phyloP scores from a whole-genome alignment of 2,888 invertebrate species.

The Ectemnius cavifrons region DNA sequence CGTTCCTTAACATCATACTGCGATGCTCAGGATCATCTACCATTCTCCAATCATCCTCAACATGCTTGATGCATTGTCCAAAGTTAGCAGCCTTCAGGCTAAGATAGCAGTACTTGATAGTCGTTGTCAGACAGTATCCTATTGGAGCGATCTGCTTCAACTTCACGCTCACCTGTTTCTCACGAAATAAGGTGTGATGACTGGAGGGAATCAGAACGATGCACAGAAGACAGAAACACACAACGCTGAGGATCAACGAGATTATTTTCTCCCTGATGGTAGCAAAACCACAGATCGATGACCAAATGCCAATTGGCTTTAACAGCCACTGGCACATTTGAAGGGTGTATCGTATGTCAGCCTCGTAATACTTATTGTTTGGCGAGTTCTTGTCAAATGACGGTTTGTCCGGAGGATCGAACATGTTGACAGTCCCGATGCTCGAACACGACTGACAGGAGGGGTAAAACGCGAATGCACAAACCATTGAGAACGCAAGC shows the following conservation, averaged over 20 bases:
- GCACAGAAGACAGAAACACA: slow-evolving; percentile 18
- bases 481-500: slow-evolving; percentile 21
- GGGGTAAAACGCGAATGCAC: not conserved
- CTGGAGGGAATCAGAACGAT: slow-evolving; percentile 43
- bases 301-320: slow-evolving; percentile 64
- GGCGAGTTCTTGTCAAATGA: not conserved
- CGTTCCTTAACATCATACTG: slow-evolving; percentile 40
- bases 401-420: no score
- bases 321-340: slow-evolving; percentile 63
- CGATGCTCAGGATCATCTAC: slow-evolving; percentile 18
- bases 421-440: slow-evolving; percentile 22
- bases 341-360: slow-evolving; percentile 44
- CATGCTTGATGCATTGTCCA: slow-evolving; percentile 47
- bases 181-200: slow-evolving; percentile 18
- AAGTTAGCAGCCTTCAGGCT: slow-evolving; percentile 1
- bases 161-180: slow-evolving; percentile 25
- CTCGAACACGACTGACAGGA: not conserved
- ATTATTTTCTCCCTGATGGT: slow-evolving; percentile 13
- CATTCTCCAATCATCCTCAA: slow-evolving; percentile 58
- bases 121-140: slow-evolving; percentile 46
- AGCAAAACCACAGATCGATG: slow-evolving; percentile 24
- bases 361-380: slow-evolving; percentile 9
- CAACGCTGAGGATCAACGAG: not conserved
- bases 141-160: slow-evolving; percentile 56
- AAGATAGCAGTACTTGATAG: slow-evolving; percentile 45